A percentile compares a stretch with the other conserved stretches of the same genome.
Conservation (phyloP, 2,888 invertebrate genomes). For the Barypeithes pellucidus region DNA sequence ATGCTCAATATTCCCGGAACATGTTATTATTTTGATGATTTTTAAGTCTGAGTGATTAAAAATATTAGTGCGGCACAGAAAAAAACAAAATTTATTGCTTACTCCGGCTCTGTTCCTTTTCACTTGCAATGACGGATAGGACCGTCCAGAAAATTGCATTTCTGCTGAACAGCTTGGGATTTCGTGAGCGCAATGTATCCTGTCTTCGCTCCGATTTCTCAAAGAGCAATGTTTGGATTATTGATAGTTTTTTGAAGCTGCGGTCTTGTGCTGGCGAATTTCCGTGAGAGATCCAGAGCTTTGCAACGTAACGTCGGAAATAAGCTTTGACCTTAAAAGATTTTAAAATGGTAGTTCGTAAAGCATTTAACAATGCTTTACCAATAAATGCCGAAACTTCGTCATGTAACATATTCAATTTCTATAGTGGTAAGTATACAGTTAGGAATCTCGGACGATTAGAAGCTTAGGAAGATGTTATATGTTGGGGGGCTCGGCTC, state of each 20-base stretch:
- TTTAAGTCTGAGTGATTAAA: too few species aligned
- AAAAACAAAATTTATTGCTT: not conserved
- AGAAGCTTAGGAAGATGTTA: too few species aligned
- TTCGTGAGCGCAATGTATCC: not conserved
- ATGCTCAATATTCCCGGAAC: too few species aligned
- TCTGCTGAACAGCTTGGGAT: slow-evolving; percentile 11
- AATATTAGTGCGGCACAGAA: not conserved
- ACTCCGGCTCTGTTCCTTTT: slow-evolving; percentile 1
- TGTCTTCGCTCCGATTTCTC: slow-evolving; percentile 12
- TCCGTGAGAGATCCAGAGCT: not conserved
- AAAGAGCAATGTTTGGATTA: slow-evolving; percentile 31
- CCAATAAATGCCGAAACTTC: too few species aligned
- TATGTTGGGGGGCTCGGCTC: too few species aligned
- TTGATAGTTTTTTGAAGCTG: slow-evolving; percentile 24
- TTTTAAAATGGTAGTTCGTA: too few species aligned
- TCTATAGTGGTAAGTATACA: too few species aligned
- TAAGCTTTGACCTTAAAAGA: too few species aligned
- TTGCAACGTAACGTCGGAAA: not conserved
- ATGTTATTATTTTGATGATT: too few species aligned
- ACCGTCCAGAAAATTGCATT: slow-evolving; percentile 19
- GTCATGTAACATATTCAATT: too few species aligned
- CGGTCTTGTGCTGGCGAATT: not conserved
- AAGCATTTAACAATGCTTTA: too few species aligned
- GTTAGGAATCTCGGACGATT: too few species aligned
- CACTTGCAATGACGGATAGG: not conserved